Evolutionary conservation across 2,797 vertebrate species (phyloP), one percentile per base, ranked within the genome.

Genomic region (Tangara arthus): DNA sequence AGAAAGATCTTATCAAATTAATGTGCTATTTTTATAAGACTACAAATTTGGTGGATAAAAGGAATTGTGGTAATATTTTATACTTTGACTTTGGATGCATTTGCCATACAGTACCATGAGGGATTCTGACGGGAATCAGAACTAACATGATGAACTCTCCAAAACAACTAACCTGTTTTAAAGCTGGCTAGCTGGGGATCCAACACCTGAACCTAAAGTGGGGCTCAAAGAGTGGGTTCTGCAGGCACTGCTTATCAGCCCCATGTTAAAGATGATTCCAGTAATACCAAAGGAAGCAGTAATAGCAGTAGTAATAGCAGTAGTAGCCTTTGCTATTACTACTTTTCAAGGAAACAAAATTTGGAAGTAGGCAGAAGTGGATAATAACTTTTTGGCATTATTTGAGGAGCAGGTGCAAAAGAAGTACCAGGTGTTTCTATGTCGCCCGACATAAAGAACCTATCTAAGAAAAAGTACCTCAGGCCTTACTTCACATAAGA

Each of bases 1-100:
- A 95, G 69, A 95, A 94, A 92, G 92, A 93, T 96, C 70, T 95
- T 94, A 96, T 96, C 82, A 91, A 90, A 94, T 88, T 90, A 95
- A 96, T 81, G 70, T 28, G 47, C 79, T 96, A 92, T 95, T 94
- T 97, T 94, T 91, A 82, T 82, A 84, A 63, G 72, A 86, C 44
- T 95, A 88, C 44, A 92, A 79, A 91, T 95, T 76, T 81, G 76
- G 82, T 91, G 82, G 55, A 76, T 94, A 92, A 93, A 95, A 92
- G 39, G 15, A 94, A 55, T 81, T 87, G 82, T 88, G 53, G 50
- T 86, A 84, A 46, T 80, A 87, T 27, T 75, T 57, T 55, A 56
- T 63, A 59, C 53, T 85, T 85, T 27, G 44, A 70, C 37, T 92
- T 93, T 26, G 46, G 19, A 76, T 63, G 47, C 7, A 69, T 91